Base-by-base conservation (phyloP, 92 coral and sea anemone species). In the Phenganax stokvisi region DNA sequence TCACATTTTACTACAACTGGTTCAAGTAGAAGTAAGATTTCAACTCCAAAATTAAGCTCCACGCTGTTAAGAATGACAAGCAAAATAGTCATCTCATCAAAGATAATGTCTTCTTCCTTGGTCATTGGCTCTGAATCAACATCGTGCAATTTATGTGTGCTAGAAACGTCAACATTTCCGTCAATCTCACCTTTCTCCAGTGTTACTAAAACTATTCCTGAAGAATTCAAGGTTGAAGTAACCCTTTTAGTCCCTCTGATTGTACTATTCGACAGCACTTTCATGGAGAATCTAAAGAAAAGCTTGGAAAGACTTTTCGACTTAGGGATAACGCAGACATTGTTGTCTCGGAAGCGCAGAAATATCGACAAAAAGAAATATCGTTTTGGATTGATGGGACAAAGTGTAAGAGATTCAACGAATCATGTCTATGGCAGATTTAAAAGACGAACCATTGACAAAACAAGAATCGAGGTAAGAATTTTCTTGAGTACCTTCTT, bases 211-310 rank as follows among this genome's bases (percentile, higher is more conserved):
- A 61, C 8, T 5, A 27, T 76, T 31, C 16, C 70, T 3, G 72
- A 61, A 10, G 60, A 78, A 61, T 78, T 30, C 60, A 78, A 51
- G 52, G 9, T 78, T 15, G 72, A 78, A 64, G 82, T 78, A 8
- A 52, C 29, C 12, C 55, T 78, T 11, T 64, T 78, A 12, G 51
- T 78, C 37, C 82, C 82, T 51, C 12, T 31, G 10, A 8, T 4
- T 10, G 72, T 78, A 17, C 12, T 30, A 8, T 30, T 78, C 16
- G 20, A 64, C 31, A 55, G 63, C 59, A 57, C 55, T 54, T 78
- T 78, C 54, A 61, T 16, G 51, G 29, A 51, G 29, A 28, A 61
- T 0, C 5, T 64, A 25, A 54, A 63, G 58, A 61, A 13, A 31
- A 63, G 54, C 10, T 53, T 78, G 30, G 72, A 61, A 78, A 29